A percentile compares a stretch with the other conserved stretches of the same genome.
phyloP scores from a whole-genome alignment of 2,113 vertebrate species.

The Empidonax alnorum region DNA sequence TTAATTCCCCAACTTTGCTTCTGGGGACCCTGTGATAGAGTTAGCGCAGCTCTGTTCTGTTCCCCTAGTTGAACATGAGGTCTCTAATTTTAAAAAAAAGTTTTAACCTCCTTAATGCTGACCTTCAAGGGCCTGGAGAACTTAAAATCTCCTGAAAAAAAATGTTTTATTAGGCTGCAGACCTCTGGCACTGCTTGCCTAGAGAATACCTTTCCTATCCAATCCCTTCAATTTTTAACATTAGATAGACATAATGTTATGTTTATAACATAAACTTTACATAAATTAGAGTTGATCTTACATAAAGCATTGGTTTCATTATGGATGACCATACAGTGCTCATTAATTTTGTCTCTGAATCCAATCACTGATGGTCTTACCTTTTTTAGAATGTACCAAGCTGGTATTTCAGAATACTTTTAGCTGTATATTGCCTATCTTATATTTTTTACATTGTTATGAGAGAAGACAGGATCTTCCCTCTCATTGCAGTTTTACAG shows the following conservation, averaged over 20 bases:
- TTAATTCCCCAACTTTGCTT: not conserved
- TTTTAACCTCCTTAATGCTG: not conserved
- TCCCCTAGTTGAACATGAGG: not conserved
- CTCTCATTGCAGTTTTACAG: not conserved
- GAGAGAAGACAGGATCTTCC: not conserved
- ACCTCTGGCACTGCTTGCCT: not conserved
- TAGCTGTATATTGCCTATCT: not conserved
- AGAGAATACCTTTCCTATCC: not conserved
- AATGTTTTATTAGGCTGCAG: not conserved
- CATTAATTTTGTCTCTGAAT: not conserved
- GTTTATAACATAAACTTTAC: too few species aligned
- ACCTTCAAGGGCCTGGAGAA: not conserved
- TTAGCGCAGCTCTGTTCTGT: not conserved
- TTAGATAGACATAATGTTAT: not conserved
- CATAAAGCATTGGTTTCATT: not conserved
- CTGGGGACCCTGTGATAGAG: rapidly evolving
- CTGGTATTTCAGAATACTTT: not conserved
- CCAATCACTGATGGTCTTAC: not conserved
- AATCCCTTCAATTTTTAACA: not conserved
- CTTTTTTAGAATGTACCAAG: not conserved
- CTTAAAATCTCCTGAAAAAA: not conserved
- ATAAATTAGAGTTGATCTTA: not conserved
- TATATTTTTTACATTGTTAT: not conserved
- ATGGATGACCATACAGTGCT: not conserved
- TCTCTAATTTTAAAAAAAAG: not conserved